Evolutionary conservation across 2,797 vertebrate genomes (phyloP).

Genomic region (Hemitrygon akajei): DNA sequence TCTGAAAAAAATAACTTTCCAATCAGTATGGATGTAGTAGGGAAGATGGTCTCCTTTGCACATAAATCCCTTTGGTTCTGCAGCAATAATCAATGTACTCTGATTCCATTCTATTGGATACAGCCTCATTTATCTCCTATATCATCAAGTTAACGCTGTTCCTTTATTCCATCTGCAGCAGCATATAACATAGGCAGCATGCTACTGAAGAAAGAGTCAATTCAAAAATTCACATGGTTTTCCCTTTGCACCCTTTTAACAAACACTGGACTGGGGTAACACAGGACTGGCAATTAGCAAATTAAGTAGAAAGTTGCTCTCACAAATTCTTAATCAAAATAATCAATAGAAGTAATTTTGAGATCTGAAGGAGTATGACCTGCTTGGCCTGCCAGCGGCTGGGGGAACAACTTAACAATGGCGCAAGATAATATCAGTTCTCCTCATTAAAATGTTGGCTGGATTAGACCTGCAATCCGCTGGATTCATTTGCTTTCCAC

Average conservation of each 20-base stretch:
- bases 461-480: neutral
- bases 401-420: neutral
- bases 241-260: neutral
- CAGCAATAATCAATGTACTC: neutral
- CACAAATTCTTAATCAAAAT: neutral
- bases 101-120: neutral
- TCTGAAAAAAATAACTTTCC: no score
- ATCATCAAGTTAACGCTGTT: neutral
- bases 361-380: neutral
- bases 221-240: neutral
- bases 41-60: no score
- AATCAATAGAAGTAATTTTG: neutral
- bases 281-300: neutral
- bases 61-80: no score
- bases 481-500: neutral
- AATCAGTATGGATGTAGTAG: no score
- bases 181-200: neutral
- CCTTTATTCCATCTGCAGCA: neutral
- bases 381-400: neutral
- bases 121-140: neutral
- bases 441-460: neutral
- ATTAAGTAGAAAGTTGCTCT: conserved; percentile 2
- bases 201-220: neutral
- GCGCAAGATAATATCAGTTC: neutral
- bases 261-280: neutral